phyloP scores from a whole-genome alignment of 2,797 vertebrate genomes.

The Todus mexicanus region DNA sequence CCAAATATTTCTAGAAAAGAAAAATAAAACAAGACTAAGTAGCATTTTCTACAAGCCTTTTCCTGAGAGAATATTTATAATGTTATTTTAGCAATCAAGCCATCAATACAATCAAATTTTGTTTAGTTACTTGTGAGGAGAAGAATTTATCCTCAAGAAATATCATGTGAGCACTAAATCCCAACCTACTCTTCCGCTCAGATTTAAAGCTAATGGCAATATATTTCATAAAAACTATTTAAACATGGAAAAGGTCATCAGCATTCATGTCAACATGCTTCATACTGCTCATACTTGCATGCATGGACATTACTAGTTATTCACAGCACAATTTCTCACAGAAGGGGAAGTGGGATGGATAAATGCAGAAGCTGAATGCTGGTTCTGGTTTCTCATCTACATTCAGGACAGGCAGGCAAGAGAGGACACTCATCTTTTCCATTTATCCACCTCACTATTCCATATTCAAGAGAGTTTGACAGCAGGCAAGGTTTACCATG shows the following conservation, averaged over 20 bases:
- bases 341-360: not conserved
- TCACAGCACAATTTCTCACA: not conserved
- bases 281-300: not conserved
- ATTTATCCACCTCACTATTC: no score
- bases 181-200: not conserved
- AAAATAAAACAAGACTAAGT: not conserved
- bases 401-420: conserved; percentile 80
- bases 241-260: not conserved
- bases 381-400: not conserved
- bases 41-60: not conserved
- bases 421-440: conserved; percentile 85
- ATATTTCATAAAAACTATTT: not conserved
- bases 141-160: not conserved
- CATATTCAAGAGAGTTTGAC: no score
- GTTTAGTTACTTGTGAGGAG: not conserved
- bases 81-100: not conserved
- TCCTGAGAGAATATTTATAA: not conserved
- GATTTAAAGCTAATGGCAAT: not conserved
- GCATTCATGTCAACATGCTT: not conserved
- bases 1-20: not conserved
- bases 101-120: not conserved
- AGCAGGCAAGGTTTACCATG: conserved; percentile 73
- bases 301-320: no score
- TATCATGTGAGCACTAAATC: not conserved
- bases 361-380: not conserved